Base-by-base conservation (phyloP, 2,888 invertebrate species). In the Brenthis daphne region DNA sequence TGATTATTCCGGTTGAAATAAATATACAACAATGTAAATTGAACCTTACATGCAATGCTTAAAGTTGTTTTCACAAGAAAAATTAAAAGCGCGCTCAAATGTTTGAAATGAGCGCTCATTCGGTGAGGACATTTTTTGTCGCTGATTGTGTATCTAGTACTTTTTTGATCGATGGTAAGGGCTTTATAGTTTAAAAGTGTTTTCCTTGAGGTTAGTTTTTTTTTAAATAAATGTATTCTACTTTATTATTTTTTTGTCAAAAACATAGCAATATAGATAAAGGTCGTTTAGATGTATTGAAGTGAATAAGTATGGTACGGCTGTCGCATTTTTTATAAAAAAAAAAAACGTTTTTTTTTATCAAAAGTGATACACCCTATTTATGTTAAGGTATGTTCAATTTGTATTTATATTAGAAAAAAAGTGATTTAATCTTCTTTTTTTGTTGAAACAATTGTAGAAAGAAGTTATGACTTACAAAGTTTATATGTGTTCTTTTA, bases 371-470 rank as follows among this genome's bases (percentile, higher is more conserved):
- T 33, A 50, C 48, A 50, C 29, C n/a, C 37, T 43, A 29, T 58
- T 33, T 24, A 60, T n/a, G 50, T 50, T 60, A 60, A 60, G 60
- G 60, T 60, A 43, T 16, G 50, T 50, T 60, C 60, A 12, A 33
- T 60, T 60, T 50, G 60, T 60, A 60, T 60, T 60, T 60, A 16
- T 60, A 29, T 60, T 50, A 50, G 14, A 33, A 50, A 60, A 33
- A n/a, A 50, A 11, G 12, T 3, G 1, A 43, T 47, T 43, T 37
- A 43, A 12, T 13, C 11, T 6, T n/a, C 16, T 20, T n/a, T 57
- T 43, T 57, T 57, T 47, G 3, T 11, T 33, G 33, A 29, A 20
- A 20, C 6, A 20, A 47, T 20, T 20, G 6, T 20, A 20, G 20
- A 13, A 47, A 43, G 13, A 33, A 12, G 29, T 12, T 14, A 50